Evolutionary conservation across 2,113 vertebrate species (phyloP).

Genomic region (Mus spicilegus): DNA sequence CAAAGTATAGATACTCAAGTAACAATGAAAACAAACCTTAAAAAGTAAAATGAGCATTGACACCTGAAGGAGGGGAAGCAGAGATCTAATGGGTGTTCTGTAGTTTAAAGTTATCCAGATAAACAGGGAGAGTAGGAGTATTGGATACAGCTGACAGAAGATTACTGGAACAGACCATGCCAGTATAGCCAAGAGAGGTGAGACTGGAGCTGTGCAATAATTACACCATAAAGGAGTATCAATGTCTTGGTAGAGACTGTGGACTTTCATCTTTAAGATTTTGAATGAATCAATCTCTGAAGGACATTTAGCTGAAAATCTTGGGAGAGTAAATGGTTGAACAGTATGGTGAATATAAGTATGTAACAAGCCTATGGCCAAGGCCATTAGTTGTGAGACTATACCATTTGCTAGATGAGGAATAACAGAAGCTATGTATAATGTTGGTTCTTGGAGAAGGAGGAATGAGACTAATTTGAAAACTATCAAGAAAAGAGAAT

Average conservation of each 20-base stretch:
- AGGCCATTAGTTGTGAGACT: background rate
- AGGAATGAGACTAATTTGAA: background rate
- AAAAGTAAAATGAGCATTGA: background rate
- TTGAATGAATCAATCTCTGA: background rate
- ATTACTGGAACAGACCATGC: background rate
- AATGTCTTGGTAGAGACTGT: background rate
- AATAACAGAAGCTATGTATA: background rate
- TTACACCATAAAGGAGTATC: background rate
- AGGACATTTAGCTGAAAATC: background rate
- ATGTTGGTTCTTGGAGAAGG: background rate
- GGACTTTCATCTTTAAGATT: background rate
- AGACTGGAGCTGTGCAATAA: background rate
- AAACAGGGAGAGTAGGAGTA: rapidly evolving
- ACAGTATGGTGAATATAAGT: background rate
- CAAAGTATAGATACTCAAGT: background rate
- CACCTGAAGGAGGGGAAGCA: background rate
- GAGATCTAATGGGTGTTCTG: background rate
- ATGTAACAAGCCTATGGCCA: background rate
- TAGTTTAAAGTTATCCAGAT: background rate
- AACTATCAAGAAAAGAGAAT: background rate
- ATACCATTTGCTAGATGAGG: background rate
- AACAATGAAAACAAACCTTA: background rate
- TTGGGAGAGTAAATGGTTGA: background rate
- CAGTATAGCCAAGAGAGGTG: background rate
- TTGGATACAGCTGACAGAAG: background rate